Conservation (phyloP, 2,797 vertebrate species). For the Scarus forsteni region DNA sequence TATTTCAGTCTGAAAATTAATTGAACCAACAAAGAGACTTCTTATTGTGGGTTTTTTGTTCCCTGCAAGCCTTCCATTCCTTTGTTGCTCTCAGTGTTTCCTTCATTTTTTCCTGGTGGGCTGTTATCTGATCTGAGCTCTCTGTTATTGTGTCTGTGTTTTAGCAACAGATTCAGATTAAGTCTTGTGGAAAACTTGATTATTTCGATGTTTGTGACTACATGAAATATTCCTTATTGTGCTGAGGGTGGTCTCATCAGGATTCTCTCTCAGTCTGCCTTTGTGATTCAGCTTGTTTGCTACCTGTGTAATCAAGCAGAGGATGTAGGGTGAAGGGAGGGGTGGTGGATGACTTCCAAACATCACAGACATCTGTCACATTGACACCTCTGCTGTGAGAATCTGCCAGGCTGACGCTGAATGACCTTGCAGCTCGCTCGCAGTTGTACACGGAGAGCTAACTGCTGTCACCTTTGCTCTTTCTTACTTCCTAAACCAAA, state of each 20-base stretch:
- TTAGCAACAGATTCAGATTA: slow-evolving; percentile 8
- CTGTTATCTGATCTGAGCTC: slow-evolving; percentile 33
- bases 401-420: slow-evolving; percentile 60
- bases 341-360: slow-evolving; percentile 65
- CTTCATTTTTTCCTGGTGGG: slow-evolving; percentile 15
- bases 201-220: neutral
- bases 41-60: slow-evolving; percentile 15
- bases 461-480: slow-evolving; percentile 14
- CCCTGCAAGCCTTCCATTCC: neutral
- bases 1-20: slow-evolving; percentile 15
- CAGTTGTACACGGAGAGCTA: slow-evolving; percentile 30
- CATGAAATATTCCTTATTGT: neutral
- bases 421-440: slow-evolving; percentile 56
- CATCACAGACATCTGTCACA: slow-evolving; percentile 69
- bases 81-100: slow-evolving; percentile 18
- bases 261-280: slow-evolving; percentile 2
- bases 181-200: neutral
- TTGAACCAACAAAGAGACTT: neutral
- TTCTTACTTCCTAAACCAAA: slow-evolving; percentile 1
- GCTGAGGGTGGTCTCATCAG: neutral
- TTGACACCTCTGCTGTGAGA: slow-evolving; percentile 66
- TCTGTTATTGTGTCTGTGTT: slow-evolving; percentile 32
- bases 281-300: slow-evolving; percentile 35
- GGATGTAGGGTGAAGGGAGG: slow-evolving; percentile 48
- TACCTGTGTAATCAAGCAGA: slow-evolving; percentile 41